phyloP scores from a whole-genome alignment of 2,888 invertebrate genomes.

The Drosophila sordidula region DNA sequence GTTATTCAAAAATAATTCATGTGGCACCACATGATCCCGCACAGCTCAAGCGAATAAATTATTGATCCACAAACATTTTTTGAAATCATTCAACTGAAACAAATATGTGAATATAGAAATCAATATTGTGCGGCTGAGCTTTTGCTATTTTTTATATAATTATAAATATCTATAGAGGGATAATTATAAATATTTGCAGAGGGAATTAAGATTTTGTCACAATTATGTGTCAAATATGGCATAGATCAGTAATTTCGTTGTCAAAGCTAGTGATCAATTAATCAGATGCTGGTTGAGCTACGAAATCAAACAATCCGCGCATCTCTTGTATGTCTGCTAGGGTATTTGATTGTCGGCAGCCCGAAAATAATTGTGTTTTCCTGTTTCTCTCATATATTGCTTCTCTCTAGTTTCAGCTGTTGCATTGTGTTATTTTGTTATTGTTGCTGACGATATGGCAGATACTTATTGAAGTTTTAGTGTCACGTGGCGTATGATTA shows the following conservation, averaged over 20 bases:
- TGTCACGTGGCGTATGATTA: slow-evolving; percentile 32
- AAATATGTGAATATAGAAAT: slow-evolving; percentile 7
- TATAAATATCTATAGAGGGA: not conserved
- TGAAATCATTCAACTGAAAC: slow-evolving; percentile 5
- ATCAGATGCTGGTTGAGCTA: no score
- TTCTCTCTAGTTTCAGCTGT: not conserved
- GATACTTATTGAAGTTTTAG: not conserved
- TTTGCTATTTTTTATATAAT: not conserved
- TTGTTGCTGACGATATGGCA: no score
- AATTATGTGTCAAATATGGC: no score
- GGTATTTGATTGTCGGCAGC: no score
- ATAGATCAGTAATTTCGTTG: no score
- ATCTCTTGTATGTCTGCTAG: no score
- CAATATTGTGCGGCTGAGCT: not conserved
- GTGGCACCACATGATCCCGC: slow-evolving; percentile 20
- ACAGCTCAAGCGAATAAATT: slow-evolving; percentile 16
- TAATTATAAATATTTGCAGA: not conserved
- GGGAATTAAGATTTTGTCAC: no score
- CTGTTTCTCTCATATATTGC: not conserved
- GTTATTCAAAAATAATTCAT: slow-evolving; percentile 19
- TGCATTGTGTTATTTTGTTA: not conserved
- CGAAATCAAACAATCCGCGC: no score
- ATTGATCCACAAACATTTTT: slow-evolving; percentile 9
- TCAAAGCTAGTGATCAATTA: no score
- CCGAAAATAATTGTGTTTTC: no score